Evolutionary conservation across 2,888 invertebrate species (phyloP), one percentile per base, ranked within the genome.

Genomic region (Eurytoma californica): DNA sequence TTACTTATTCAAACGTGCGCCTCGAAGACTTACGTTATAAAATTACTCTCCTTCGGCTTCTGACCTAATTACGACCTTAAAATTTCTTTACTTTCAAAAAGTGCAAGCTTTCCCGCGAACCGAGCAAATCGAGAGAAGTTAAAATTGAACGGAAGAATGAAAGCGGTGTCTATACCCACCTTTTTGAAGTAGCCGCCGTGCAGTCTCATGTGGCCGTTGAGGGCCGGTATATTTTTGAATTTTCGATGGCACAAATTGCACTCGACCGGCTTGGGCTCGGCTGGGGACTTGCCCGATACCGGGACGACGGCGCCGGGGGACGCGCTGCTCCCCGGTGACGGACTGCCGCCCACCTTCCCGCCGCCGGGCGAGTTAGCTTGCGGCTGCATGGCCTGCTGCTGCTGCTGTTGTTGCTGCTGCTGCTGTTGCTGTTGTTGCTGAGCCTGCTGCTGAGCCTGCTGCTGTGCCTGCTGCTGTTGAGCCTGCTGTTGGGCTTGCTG

Each of bases 171-270:
- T 3, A n/a, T 51, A 55, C 67, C 4, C 3, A 95, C 95, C 94
- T 97, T 97, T 91, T 98, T 98, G 88, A 97, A 97, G 91, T 98
- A 98, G 77, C 98, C 98, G 63, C 98, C 98, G 90, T 99, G 98
- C 82, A 98, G 92, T 86, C 98, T 93, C 98, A 98, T 98, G 90
- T 98, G 98, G 12, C 98, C 98, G 91, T 99, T 99, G 77, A 99
- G 94, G 47, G 98, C 98, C 28, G 98, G 98, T 90, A 98, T 96
- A 91, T 98, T 98, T 92, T 98, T 98, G 92, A 98, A 99, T 90
- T 97, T 96, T 85, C 98, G 94, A 91, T 97, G 96, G 90, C 98
- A 99, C 80, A 98, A 93, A 91, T 96, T 97, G 91, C 98, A 98
- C 90, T 97, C 97, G 80, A 98, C 97, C 63, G 97, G 97, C 88